Base-by-base conservation (phyloP, 1,140 invertebrate species). In the Drosophila orosa region DNA sequence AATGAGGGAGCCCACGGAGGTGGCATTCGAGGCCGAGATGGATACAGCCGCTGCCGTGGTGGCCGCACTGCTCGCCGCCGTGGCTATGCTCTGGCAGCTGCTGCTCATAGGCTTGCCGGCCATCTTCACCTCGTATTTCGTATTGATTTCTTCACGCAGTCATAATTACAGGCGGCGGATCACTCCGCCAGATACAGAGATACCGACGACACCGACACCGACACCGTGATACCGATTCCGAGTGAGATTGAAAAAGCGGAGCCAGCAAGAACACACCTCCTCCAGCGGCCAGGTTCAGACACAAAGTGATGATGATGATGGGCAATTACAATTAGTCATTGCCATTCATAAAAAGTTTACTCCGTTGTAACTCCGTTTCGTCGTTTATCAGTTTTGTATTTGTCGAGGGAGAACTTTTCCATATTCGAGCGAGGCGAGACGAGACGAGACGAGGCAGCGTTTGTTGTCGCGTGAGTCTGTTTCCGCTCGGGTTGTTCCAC, bases 21-120 rank as follows among this genome's bases (percentile, higher is more conserved):
- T 87, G 71, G 83, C 84, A 45, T 87, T 86, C 27, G 82, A 87
- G 19, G 85, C 82, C 17, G 82, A 76, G 50, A 86, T 85, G 37
- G 78, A 87, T 61, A 84, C 78, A 27, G 80, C 83, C 17, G 78
- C 80, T 24, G 77, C 79, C 55, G 86, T 86, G 19, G 75, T 80
- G 25, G 78, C 78, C 56, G 79, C 77, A 57, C 81, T 85, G 45
- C 75, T 82, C 42, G 79, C 78, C 54, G 81, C 81, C 47, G 90
- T 85, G 37, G 77, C 82, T 75, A 91, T 91, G 69, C 90, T 91
- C 47, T 91, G 90, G 69, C 90, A 91, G 85, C 90, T 91, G 71
- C 55, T 90, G 78, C 90, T 91, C 78, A 91, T 91, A 42, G 76
- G 72, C 60, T 79, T 79, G 56, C 63, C 74, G 66, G 69, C 67